Evolutionary conservation across 2,113 vertebrate species (phyloP).

Genomic region (Rhodinocichla rosea): DNA sequence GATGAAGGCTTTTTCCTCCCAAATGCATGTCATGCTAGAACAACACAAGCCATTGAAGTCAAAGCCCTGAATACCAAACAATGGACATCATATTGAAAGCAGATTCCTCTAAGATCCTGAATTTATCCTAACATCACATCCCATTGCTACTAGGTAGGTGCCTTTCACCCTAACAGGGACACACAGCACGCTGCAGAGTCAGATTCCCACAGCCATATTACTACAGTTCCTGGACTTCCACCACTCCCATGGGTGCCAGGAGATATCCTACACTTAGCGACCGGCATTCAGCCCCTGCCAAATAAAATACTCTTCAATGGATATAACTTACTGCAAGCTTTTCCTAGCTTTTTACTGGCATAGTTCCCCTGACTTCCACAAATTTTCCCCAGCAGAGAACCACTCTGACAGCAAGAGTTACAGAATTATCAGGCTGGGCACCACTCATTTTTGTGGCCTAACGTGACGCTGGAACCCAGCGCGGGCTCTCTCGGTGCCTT

Average conservation of each 20-base stretch:
- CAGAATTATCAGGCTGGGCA: not conserved
- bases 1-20: not conserved
- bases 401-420: not conserved
- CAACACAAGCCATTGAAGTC: not conserved
- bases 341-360: not conserved
- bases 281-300: not conserved
- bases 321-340: not conserved
- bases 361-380: not conserved
- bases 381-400: not conserved
- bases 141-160: not conserved
- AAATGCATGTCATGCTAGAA: fast-evolving
- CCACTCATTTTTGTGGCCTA: not conserved
- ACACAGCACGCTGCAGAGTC: not conserved
- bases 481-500: not conserved
- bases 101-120: not conserved
- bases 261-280: not conserved
- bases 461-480: fast-evolving
- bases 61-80: not conserved
- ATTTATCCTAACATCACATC: not conserved
- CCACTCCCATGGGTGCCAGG: not conserved
- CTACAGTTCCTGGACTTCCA: not conserved
- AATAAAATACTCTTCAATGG: not conserved
- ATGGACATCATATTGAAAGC: not conserved
- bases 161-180: not conserved
- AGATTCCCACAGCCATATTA: not conserved